phyloP scores from a whole-genome alignment of 2,113 vertebrate genomes.

The Ochotona princeps region DNA sequence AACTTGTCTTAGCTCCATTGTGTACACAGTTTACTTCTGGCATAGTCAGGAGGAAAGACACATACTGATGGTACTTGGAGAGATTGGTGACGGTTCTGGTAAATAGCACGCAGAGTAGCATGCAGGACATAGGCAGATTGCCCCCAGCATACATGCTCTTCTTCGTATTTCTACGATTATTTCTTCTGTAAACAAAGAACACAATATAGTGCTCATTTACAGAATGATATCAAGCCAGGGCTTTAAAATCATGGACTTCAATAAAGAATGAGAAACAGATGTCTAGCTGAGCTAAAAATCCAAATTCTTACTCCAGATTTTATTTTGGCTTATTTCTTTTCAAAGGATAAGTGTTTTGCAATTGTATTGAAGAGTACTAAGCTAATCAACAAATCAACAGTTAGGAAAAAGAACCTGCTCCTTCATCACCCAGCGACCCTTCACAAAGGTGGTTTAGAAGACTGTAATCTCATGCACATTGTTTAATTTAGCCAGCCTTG shows the following conservation, averaged over 20 bases:
- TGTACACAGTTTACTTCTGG: not conserved
- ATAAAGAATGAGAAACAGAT: slow-evolving; percentile 15
- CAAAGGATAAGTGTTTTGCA: not conserved
- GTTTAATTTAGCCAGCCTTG: not conserved
- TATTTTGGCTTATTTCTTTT: not conserved
- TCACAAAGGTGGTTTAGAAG: not conserved
- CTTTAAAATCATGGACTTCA: slow-evolving; percentile 4
- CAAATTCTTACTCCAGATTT: slow-evolving; percentile 32
- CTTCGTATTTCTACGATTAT: not conserved
- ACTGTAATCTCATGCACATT: not conserved
- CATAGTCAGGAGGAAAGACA: not conserved
- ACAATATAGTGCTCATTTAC: not conserved
- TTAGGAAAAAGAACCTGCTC: not conserved
- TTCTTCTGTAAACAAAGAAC: not conserved
- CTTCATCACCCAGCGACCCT: not conserved
- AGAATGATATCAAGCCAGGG: not conserved
- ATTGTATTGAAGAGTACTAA: slow-evolving; percentile 4
- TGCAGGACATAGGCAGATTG: not conserved
- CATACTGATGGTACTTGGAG: not conserved
- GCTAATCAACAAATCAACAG: not conserved
- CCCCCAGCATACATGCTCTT: not conserved
- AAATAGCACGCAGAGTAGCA: not conserved
- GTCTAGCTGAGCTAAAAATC: not conserved
- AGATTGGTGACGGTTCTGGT: not conserved
- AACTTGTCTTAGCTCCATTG: not conserved